Evolutionary conservation across 2,797 vertebrate genomes (phyloP).

Genomic region (Enoplosus armatus): DNA sequence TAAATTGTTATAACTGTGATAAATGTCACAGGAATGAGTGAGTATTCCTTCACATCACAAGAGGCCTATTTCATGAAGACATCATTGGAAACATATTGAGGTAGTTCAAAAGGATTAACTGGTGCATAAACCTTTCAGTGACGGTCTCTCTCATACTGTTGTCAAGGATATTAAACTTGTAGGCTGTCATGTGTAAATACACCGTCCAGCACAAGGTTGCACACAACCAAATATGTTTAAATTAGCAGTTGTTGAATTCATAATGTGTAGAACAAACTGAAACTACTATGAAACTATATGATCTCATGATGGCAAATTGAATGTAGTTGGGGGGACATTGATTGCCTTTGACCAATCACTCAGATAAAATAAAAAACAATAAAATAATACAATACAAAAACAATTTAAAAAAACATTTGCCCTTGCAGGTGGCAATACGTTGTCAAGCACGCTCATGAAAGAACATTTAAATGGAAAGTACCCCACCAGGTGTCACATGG

Average conservation of each 20-base stretch:
- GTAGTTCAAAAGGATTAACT: background rate
- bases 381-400: no score
- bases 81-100: background rate
- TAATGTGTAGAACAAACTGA: background rate
- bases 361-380: background rate
- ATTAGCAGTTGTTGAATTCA: background rate
- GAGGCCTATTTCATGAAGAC: background rate
- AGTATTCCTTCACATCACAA: constrained; percentile 1
- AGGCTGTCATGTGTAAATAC: background rate
- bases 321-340: background rate
- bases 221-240: background rate
- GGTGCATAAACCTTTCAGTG: background rate
- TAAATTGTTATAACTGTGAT: background rate
- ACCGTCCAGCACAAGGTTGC: background rate
- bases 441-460: background rate
- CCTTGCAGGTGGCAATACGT: background rate
- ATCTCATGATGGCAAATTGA: background rate
- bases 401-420: background rate
- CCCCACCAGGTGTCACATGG: constrained; percentile 64
- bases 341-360: background rate
- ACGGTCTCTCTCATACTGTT: background rate
- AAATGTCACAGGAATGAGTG: background rate
- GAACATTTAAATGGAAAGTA: constrained; percentile 34
- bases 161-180: background rate
- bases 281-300: background rate